Evolutionary conservation across 2,797 vertebrate species (phyloP).

Genomic region (Neomorphus geoffroyi): DNA sequence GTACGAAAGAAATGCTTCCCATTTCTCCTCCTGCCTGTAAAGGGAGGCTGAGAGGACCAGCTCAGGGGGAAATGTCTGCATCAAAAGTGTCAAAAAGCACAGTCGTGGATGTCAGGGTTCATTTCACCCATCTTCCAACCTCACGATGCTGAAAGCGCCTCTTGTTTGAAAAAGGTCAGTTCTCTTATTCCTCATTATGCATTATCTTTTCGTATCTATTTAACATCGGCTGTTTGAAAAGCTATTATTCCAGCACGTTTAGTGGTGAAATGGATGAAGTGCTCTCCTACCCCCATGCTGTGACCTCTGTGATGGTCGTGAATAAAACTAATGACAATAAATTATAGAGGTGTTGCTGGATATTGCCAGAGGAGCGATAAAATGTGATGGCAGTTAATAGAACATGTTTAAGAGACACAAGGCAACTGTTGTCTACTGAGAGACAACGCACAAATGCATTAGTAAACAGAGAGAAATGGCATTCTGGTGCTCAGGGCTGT

Average conservation of each 20-base stretch:
- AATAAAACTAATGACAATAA: slow-evolving; percentile 68
- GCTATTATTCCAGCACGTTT: slow-evolving; percentile 21
- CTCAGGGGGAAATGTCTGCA: neutral
- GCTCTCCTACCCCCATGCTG: neutral
- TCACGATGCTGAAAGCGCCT: neutral
- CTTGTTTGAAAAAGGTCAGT: neutral
- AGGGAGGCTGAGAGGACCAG: neutral
- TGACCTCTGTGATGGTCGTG: slow-evolving; percentile 30
- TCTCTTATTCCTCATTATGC: neutral
- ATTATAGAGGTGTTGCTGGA: slow-evolving; percentile 58
- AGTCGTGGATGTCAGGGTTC: neutral
- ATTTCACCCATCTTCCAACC: slow-evolving; percentile 4
- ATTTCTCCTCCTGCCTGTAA: neutral
- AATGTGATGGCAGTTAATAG: slow-evolving; percentile 54
- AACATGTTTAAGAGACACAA: slow-evolving; percentile 29
- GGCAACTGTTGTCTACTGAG: neutral
- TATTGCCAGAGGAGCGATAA: slow-evolving; percentile 42
- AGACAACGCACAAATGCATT: neutral
- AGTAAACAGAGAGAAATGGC: neutral
- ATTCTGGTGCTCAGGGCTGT: neutral
- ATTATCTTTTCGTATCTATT: slow-evolving; percentile 42
- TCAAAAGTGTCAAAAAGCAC: neutral
- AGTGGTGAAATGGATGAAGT: slow-evolving; percentile 21
- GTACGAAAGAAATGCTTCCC: neutral
- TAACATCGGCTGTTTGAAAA: slow-evolving; percentile 14